Percentiles rank a stretch among this genome's conserved stretches.
Evolutionary conservation across 1,140 invertebrate species (phyloP).

Genomic region (Bombus soroeensis): DNA sequence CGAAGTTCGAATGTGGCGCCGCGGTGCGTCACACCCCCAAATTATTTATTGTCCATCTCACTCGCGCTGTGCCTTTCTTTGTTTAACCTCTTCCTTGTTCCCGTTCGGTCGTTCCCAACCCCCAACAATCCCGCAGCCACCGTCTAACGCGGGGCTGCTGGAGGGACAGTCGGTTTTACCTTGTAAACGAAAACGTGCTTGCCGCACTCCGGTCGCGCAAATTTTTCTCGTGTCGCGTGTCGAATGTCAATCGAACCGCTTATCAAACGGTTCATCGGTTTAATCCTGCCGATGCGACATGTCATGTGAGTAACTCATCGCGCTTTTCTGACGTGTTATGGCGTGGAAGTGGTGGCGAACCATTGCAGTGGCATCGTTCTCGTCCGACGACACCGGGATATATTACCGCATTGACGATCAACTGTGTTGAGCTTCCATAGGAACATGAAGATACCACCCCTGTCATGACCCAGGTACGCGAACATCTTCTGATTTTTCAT

Average conservation of each 20-base stretch:
- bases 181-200: slow-evolving; percentile 14
- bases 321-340: slow-evolving; percentile 39
- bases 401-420: slow-evolving; percentile 34
- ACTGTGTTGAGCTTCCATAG: slow-evolving; percentile 29
- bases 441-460: slow-evolving; percentile 70
- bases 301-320: slow-evolving; percentile 41
- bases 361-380: slow-evolving; percentile 43
- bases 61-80: slow-evolving; percentile 20
- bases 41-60: not conserved
- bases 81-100: slow-evolving; percentile 49
- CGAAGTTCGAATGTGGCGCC: slow-evolving; percentile 34
- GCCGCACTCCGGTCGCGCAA: slow-evolving; percentile 4
- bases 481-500: not conserved
- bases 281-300: not conserved
- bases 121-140: slow-evolving; percentile 62
- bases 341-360: slow-evolving; percentile 27
- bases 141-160: slow-evolving; percentile 51
- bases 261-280: not conserved
- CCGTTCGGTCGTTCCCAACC: slow-evolving; percentile 56
- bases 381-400: slow-evolving; percentile 28
- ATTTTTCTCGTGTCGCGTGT: slow-evolving; percentile 14
- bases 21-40: slow-evolving; percentile 1
- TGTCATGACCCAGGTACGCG: slow-evolving; percentile 73
- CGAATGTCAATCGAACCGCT: slow-evolving; percentile 7
- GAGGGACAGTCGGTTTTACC: slow-evolving; percentile 52